These are phyloP conservation scores for Butastur rufipennis DNA, from an alignment of 2,113 vertebrate species.

Conservation along the genomic window DNA sequence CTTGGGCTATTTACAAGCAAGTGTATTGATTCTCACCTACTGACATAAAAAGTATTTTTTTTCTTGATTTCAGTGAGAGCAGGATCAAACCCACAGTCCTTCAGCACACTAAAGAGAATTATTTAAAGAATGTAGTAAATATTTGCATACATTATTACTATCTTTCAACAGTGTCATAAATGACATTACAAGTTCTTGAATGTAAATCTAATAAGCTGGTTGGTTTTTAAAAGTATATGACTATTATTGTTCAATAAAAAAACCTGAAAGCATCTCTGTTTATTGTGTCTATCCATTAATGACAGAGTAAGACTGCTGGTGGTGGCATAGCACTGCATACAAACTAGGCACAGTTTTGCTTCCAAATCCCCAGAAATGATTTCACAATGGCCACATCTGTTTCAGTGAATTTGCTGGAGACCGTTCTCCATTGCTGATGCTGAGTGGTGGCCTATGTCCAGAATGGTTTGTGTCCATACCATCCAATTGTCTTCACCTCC, in stretches of 20 bases:
- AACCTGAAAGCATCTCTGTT: not conserved
- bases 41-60: not conserved
- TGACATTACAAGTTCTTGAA: constrained; percentile 40
- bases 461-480: not conserved
- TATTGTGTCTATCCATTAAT: not conserved
- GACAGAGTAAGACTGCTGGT: not conserved
- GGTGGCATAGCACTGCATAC: not conserved
- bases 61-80: not conserved
- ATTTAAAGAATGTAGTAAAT: constrained; percentile 66
- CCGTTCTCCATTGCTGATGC: fast-evolving
- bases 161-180: constrained; percentile 45
- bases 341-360: not conserved
- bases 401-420: not conserved
- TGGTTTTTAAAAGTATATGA: constrained; percentile 44
- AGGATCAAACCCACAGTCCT: not conserved
- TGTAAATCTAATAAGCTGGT: constrained; percentile 54
- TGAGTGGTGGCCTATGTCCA: not conserved
- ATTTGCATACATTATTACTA: constrained; percentile 44
- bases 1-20: not conserved
- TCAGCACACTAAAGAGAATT: constrained; percentile 12
- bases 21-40: not conserved
- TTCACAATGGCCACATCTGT: not conserved
- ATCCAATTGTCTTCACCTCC: not conserved
- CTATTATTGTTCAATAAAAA: constrained; percentile 72
- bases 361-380: not conserved